Evolutionary conservation across 2,888 invertebrate genomes (phyloP).

Genomic region (Elmis aenea): DNA sequence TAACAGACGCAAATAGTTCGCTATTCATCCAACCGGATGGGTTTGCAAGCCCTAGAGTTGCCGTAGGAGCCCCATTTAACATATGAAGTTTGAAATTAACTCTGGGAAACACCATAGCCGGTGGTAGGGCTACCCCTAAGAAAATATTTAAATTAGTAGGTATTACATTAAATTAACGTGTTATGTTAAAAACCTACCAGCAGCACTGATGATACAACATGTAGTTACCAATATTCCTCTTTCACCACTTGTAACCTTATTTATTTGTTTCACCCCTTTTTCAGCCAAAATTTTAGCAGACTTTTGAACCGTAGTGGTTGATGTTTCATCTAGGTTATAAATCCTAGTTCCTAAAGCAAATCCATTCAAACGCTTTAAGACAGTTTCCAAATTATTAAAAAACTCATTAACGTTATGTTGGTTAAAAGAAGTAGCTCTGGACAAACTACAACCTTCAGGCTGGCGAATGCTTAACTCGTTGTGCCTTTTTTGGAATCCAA

Average conservation of each 20-base stretch:
- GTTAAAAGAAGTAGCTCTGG: conserved; percentile 16
- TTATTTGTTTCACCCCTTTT: conserved; percentile 28
- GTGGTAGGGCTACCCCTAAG: conserved; percentile 1
- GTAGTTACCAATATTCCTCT: conserved; percentile 36
- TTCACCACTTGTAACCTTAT: conserved; percentile 36
- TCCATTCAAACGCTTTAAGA: conserved; percentile 13
- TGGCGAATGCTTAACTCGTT: conserved; percentile 16
- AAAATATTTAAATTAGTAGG: too few relatives aligned
- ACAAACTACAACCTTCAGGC: conserved; percentile 19
- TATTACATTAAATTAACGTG: too few relatives aligned
- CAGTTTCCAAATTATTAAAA: conserved; percentile 12
- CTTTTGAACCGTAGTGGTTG: conserved; percentile 15
- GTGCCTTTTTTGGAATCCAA: conserved; percentile 21
- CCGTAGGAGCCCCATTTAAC: conserved; percentile 10
- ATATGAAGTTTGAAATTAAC: conserved; percentile 2
- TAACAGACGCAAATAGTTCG: conserved; percentile 13
- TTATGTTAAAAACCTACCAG: too few relatives aligned
- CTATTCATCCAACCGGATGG: conserved; percentile 18
- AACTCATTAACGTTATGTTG: conserved; percentile 20
- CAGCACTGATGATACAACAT: conserved; percentile 32
- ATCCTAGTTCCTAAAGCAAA: conserved; percentile 14
- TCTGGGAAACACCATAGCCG: conserved; percentile 4
- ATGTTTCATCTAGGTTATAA: conserved; percentile 22
- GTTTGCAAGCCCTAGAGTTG: conserved; percentile 12
- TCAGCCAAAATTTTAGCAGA: conserved; percentile 21